Evolutionary conservation across 2,113 vertebrate species (phyloP).

Genomic region (Vimba vimba): DNA sequence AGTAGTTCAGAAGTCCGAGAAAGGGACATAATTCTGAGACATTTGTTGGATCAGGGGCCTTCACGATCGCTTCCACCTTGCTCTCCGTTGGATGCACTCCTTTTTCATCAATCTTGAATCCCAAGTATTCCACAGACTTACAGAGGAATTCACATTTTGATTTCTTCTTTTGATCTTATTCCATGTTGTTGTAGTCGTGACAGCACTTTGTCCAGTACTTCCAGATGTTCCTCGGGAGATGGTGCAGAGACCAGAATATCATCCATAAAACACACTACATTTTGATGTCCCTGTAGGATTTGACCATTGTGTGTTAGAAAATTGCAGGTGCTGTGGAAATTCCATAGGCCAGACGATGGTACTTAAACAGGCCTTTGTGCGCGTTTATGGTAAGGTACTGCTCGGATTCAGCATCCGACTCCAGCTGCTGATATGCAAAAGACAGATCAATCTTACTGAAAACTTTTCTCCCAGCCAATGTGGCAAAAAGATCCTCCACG

Average conservation of each 20-base stretch:
- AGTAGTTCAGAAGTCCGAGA: constrained; percentile 27
- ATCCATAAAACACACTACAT: constrained; percentile 18
- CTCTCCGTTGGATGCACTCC: too few relatives aligned
- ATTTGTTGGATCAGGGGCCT: too few relatives aligned
- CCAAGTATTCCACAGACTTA: too few relatives aligned
- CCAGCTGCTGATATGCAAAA: not conserved
- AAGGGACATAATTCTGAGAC: not conserved
- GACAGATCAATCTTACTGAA: constrained; percentile 3
- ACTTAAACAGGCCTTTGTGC: not conserved
- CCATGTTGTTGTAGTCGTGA: not conserved
- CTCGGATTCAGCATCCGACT: not conserved
- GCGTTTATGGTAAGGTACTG: constrained; percentile 14
- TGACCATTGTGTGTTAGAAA: not conserved
- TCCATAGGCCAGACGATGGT: not conserved
- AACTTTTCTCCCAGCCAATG: not conserved
- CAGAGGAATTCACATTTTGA: too few relatives aligned
- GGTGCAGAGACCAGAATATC: not conserved
- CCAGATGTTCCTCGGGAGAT: not conserved
- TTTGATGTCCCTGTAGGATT: not conserved
- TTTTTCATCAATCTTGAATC: too few relatives aligned
- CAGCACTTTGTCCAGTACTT: constrained; percentile 15
- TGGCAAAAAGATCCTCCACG: not conserved
- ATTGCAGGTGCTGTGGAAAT: not conserved
- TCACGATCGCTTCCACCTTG: too few relatives aligned
- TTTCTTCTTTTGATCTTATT: too few relatives aligned